Base-by-base conservation (phyloP, 2,888 invertebrate species). In the Habroteleia sp. region DNA sequence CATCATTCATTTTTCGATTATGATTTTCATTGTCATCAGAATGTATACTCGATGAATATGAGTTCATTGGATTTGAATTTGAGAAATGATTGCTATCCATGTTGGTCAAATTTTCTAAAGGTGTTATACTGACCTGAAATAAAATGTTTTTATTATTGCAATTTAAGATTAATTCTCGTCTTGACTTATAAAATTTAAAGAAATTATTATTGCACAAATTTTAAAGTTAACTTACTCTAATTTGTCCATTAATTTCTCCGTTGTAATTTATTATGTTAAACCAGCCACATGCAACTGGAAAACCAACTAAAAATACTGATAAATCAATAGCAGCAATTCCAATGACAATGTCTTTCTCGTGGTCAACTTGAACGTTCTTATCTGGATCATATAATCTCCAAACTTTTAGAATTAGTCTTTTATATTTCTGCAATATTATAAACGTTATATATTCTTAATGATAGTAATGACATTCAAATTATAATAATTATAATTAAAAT, bases 181-280 rank as follows among this genome's bases (percentile, higher is more conserved):
- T 7, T 27, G 7, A 27, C 1, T 27, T 20, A 20, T 20, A 20
- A 3, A 20, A 27, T 7, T 27, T 7, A 27, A 5, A 27, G 4
- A 20, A 20, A 20, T 20, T 4, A 20, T n/a, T n/a, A 20, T 20
- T 20, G 4, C 2, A 29, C 1, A 10, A 33, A 6, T 8, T 48
- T 50, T 44, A 7, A 0, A 16, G n/a, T 13, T 8, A 62, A 76
- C 77, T 83, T 80, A 92, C 90, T 84, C 92, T 91, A 37, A 93
- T 89, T 82, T 92, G 92, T 0, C 93, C 93, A 71, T 91, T 91
- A 41, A 91, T 90, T 78, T 83, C 83, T 56, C 87, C 85, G 37
- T 83, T 89, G 76, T 92, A 91, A 79, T 92, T 92, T n/a, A 91
- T 89, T 41, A 93, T 91, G 82, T 92, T 91, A 80, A 91, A 92